Conservation (phyloP, 2,888 invertebrate species). For the Cinara cedri region DNA sequence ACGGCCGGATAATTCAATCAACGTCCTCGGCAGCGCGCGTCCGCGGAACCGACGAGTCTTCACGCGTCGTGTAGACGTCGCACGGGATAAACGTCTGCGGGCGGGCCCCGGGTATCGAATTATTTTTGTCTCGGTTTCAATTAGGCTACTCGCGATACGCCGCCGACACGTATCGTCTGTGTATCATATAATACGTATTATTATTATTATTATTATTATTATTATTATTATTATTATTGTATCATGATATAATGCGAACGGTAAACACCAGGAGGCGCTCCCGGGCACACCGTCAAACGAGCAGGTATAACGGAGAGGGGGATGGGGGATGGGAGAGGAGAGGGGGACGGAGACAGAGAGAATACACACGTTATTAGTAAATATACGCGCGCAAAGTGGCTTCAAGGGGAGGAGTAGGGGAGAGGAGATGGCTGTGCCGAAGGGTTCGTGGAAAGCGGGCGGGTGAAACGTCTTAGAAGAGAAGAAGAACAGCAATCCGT, state of each 20-base stretch:
- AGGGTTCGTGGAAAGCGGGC: neutral
- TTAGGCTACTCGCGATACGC: conserved; percentile 28
- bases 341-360: neutral
- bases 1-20: conserved; percentile 30
- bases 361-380: neutral
- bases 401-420: neutral
- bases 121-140: conserved; percentile 41
- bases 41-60: conserved; percentile 6
- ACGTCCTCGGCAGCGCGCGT: conserved; percentile 6
- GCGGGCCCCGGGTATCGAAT: neutral
- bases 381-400: neutral
- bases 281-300: too few relatives aligned
- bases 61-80: conserved; percentile 26
- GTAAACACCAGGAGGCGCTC: too few relatives aligned
- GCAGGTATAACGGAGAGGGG: too few relatives aligned
- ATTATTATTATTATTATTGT: too few relatives aligned
- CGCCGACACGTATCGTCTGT: too few relatives aligned
- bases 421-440: too few relatives aligned
- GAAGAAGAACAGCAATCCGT: conserved; percentile 19
- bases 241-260: too few relatives aligned
- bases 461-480: conserved; percentile 16
- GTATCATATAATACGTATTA: too few relatives aligned
- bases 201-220: too few relatives aligned
- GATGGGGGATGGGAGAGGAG: too few relatives aligned
- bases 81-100: conserved; percentile 34